Evolutionary conservation across 92 coral and sea anemone genomes (phyloP), one percentile per base, ranked within the genome.

Genomic region (Parazoanthus swiftii): DNA sequence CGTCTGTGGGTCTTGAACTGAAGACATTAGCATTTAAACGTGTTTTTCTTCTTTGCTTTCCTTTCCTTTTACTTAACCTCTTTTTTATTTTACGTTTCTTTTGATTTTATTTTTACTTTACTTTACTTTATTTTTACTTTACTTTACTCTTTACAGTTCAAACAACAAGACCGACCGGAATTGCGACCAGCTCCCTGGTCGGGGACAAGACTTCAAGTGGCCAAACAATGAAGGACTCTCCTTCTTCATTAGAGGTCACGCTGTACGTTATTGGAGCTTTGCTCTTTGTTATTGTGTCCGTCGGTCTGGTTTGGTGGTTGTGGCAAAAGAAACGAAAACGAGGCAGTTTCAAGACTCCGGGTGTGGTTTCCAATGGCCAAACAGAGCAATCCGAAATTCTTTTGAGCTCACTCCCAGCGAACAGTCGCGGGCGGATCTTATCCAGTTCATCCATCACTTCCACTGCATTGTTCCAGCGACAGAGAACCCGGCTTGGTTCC

Each of bases 401-500:
- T 29, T 43, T 26, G 21, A 82, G 46, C 43, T 48, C 51, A 15
- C 23, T 66, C 10, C 59, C 78, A 7, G 42, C 86, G 6, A 35
- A 39, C 6, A 26, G 13, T 46, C 86, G 86, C 43, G 29, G 43
- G 43, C 86, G 86, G 21, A 44, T 83, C 15, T n/a, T 35, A 2
- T 83, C 86, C 59, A 83, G 29, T 26, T 70, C 86, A 0, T 83
- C 86, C 9, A 56, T 70, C n/a, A 70, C 74, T 5, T 83, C 86
- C 3, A 83, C 63, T 10, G 78, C 78, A 11, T 14, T 83, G 14
- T 83, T 83, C 43, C 43, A 38, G 66, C 86, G 74, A 11, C 86
- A 83, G 78, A 13, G 86, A 33, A 44, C 25, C 63, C 43, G 86
- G 13, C 86, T 83, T 1, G 86, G 86, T 25, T 83, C 86, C n/a